Base-by-base conservation (phyloP, 2,888 invertebrate genomes). In the Busseola fusca region DNA sequence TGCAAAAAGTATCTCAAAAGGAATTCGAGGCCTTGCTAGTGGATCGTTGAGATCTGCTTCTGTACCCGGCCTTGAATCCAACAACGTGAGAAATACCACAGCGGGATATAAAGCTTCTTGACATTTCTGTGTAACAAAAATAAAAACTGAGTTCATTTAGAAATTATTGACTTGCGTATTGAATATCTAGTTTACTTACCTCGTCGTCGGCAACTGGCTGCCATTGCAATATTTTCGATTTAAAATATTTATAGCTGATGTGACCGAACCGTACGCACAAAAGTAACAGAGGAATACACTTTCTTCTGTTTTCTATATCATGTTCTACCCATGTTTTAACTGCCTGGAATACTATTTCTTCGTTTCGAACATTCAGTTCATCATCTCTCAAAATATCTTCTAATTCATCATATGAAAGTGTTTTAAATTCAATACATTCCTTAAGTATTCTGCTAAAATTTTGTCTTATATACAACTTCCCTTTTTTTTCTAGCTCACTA, bases 1-100 rank as follows among this genome's bases (percentile, higher is more conserved):
- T 21, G 98, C 97, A 90, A 98, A 98, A 18, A 98, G 95, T 84
- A 98, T 96, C 86, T 97, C 97, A 90, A 97, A 97, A 62, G 96
- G 98, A 91, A 98, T 96, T 74, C 98, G 95, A 0, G 98, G 98
- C 74, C 97, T 93, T 14, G 97, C 96, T 52, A 97, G 87, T 0
- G 97, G 96, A 87, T 97, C 96, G 81, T 94, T 95, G 6, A 96
- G 91, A 85, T 96, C 96, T 21, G 93, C 93, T 84, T 96, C 96
- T 12, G 94, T 92, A 25, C 94, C 94, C 9, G 93, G 94, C 63
- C 94, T 89, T 2, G 95, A 93, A 83, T 96, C 96, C 83, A 96
- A 87, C 59, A 96, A 92, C 21, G 95, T 95, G 30, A 96, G 92
- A 83, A 96, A 96, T 45, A 95, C 93, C 59, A 96, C 94, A 0